These are phyloP conservation scores for Pasiphila rectangulata DNA, from an alignment of 2,888 invertebrate genomes.

Conservation along the genomic window DNA sequence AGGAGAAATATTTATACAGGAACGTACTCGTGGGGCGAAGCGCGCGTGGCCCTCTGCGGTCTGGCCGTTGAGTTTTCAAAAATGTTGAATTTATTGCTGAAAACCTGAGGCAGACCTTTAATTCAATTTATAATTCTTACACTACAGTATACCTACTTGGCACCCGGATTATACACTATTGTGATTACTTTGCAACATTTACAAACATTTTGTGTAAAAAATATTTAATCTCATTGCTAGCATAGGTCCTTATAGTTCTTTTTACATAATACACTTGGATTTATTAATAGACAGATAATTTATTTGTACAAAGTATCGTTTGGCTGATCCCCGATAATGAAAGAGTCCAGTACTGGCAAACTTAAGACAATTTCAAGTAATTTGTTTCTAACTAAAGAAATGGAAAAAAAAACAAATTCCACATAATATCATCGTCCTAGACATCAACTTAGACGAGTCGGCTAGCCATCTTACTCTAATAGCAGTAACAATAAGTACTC, in stretches of 20 bases:
- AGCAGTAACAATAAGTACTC: conserved; percentile 3
- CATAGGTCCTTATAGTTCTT: neutral
- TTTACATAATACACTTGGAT: neutral
- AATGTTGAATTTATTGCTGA: too few relatives aligned
- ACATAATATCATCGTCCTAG: too few relatives aligned
- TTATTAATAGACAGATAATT: neutral
- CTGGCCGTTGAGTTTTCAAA: too few relatives aligned
- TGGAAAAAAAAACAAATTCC: too few relatives aligned
- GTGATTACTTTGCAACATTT: conserved; percentile 11
- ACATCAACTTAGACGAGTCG: neutral
- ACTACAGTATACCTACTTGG: conserved; percentile 20
- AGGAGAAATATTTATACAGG: too few relatives aligned
- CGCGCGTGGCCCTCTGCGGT: too few relatives aligned
- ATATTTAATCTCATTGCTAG: conserved; percentile 18
- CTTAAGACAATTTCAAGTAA: too few relatives aligned
- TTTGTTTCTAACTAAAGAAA: neutral
- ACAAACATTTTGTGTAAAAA: conserved; percentile 23
- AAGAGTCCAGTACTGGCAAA: neutral
- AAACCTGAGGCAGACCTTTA: neutral
- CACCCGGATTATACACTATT: conserved; percentile 18
- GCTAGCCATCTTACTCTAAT: neutral
- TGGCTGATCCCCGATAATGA: neutral
- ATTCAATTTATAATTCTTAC: conserved; percentile 4
- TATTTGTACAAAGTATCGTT: conserved; percentile 1
- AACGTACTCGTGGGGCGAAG: too few relatives aligned